phyloP scores from a whole-genome alignment of 2,888 invertebrate genomes.

The Lycocerus yunnanus region DNA sequence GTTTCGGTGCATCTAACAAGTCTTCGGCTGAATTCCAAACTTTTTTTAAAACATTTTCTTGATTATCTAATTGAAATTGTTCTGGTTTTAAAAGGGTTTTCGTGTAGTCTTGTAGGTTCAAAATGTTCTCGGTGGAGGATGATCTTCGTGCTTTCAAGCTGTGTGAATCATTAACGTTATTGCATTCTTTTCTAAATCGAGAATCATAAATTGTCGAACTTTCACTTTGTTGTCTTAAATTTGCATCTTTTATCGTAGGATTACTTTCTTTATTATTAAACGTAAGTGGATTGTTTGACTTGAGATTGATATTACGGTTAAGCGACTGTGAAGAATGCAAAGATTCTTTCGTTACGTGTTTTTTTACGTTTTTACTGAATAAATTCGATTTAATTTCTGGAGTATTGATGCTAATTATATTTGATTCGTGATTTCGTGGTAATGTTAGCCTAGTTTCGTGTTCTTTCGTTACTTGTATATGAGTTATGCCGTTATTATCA shows the following conservation, averaged over 20 bases:
- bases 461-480: slow-evolving; percentile 55
- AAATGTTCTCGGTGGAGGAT: slow-evolving; percentile 45
- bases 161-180: slow-evolving; percentile 19
- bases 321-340: neutral
- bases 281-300: slow-evolving; percentile 5
- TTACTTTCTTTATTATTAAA: slow-evolving; percentile 28
- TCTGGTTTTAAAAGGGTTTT: slow-evolving; percentile 35
- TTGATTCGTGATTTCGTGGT: slow-evolving; percentile 37
- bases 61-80: slow-evolving; percentile 34
- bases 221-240: slow-evolving; percentile 39
- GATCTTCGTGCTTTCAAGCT: slow-evolving; percentile 29
- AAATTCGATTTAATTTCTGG: slow-evolving; percentile 39
- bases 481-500: slow-evolving; percentile 58
- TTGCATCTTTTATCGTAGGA: slow-evolving; percentile 35
- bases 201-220: slow-evolving; percentile 26
- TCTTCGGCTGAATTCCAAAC: slow-evolving; percentile 55
- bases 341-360: neutral
- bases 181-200: slow-evolving; percentile 12
- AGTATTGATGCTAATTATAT: slow-evolving; percentile 54
- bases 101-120: slow-evolving; percentile 35
- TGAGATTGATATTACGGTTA: neutral
- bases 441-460: slow-evolving; percentile 34
- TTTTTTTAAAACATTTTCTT: slow-evolving; percentile 43
- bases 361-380: neutral
- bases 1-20: slow-evolving; percentile 46